Percentiles rank a stretch among this genome's conserved stretches.
These are phyloP conservation scores for Paratilapia polleni DNA, from an alignment of 2,113 vertebrate genomes.

Conservation along the genomic window DNA sequence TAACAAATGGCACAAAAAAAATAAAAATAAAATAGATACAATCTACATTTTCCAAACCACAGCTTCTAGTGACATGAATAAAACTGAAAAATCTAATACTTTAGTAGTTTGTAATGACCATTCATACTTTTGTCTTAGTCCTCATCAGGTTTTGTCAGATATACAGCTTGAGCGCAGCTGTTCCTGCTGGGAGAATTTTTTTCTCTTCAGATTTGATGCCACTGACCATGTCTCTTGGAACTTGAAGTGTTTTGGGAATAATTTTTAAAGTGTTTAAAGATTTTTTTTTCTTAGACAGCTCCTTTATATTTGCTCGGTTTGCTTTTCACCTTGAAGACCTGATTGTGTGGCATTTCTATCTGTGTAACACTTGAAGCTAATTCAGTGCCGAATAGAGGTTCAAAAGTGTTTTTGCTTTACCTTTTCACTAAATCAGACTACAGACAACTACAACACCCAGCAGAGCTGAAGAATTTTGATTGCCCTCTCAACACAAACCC, in stretches of 20 bases:
- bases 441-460: not conserved
- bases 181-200: not conserved
- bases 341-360: not conserved
- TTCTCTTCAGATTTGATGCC: too few species aligned
- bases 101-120: not conserved
- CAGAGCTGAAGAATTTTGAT: not conserved
- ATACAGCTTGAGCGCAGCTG: not conserved
- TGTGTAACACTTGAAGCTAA: not conserved
- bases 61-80: too few species aligned
- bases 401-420: accelerated
- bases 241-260: not conserved
- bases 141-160: too few species aligned
- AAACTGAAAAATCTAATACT: too few species aligned
- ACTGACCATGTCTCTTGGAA: not conserved
- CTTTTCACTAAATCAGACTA: not conserved
- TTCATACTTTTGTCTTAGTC: not conserved
- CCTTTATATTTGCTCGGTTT: not conserved
- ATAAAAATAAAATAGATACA: too few species aligned
- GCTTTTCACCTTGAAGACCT: not conserved
- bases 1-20: not conserved
- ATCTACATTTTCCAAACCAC: not conserved
- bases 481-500: not conserved
- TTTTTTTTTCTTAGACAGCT: not conserved
- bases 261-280: not conserved
- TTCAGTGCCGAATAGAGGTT: not conserved